Conservation (phyloP, 30 jellyfish, hydroid and myxozoan genomes). For the Turritopsis rubra region DNA sequence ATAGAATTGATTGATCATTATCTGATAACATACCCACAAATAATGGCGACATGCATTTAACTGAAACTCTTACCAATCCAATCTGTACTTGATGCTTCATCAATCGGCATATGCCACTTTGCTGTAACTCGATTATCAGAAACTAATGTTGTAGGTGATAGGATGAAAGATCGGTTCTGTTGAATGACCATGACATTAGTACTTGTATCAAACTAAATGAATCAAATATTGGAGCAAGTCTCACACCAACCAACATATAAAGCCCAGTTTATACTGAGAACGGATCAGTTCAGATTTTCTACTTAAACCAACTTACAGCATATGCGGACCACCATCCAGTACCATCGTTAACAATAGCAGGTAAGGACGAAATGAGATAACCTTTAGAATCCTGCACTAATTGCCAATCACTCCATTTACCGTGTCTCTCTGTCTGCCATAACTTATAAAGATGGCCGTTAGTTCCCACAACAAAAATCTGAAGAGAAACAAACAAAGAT, state of each 20-base stretch:
- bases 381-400: conserved; percentile 43
- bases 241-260: background rate
- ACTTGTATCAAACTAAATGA: conserved; percentile 19
- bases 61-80: conserved; percentile 87
- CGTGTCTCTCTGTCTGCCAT: conserved; percentile 83
- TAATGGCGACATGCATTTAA: too few relatives aligned
- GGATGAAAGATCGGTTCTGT: conserved; percentile 54
- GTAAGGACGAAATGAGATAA: conserved; percentile 45
- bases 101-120: conserved; percentile 86
- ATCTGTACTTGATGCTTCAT: conserved; percentile 82
- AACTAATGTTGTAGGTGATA: conserved; percentile 39
- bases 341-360: conserved; percentile 62
- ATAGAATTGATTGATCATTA: background rate
- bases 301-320: conserved; percentile 43
- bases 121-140: conserved; percentile 48
- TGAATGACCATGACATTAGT: conserved; percentile 54
- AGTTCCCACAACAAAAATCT: conserved; percentile 67
- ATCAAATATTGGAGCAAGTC: too few relatives aligned
- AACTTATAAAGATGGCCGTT: conserved; percentile 55
- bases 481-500: background rate
- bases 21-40: too few relatives aligned
- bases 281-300: background rate
- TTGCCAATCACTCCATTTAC: conserved; percentile 76
- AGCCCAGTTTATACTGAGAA: background rate
- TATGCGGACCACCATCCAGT: conserved; percentile 97